Evolutionary conservation across 1,140 invertebrate species (phyloP).

Genomic region (Adoxophyes honmai): DNA sequence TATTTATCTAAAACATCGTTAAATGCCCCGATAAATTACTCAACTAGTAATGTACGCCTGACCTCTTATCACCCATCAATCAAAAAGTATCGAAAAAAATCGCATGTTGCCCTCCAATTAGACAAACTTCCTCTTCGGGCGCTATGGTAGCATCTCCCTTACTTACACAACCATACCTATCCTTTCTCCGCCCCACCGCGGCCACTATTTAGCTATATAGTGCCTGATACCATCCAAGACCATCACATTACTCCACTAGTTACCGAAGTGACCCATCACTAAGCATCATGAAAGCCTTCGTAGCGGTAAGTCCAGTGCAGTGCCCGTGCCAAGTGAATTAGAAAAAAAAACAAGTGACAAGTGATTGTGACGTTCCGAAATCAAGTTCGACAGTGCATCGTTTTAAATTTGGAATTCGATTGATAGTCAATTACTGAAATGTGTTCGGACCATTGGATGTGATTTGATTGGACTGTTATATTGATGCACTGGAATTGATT

Average conservation of each 20-base stretch:
- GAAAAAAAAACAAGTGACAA: constrained; percentile 42
- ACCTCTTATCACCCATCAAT: constrained; percentile 39
- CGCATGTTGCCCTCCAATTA: constrained; percentile 60
- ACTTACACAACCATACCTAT: constrained; percentile 60
- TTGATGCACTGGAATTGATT: constrained; percentile 32
- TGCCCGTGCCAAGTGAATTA: constrained; percentile 40
- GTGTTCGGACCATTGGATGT: constrained; percentile 7
- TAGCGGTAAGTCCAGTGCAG: constrained; percentile 68
- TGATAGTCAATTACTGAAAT: background rate
- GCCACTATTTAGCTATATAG: constrained; percentile 54
- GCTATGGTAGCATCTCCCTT: constrained; percentile 56
- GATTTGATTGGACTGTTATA: constrained; percentile 4
- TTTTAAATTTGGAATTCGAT: constrained; percentile 17
- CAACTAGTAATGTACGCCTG: constrained; percentile 18
- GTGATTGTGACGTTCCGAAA: constrained; percentile 59
- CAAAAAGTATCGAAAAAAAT: constrained; percentile 41
- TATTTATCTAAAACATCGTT: constrained; percentile 9
- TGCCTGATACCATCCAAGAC: constrained; percentile 33
- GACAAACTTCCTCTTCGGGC: constrained; percentile 52
- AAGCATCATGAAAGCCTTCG: constrained; percentile 72
- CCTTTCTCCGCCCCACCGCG: constrained; percentile 71
- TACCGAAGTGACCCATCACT: constrained; percentile 64
- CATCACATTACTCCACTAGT: constrained; percentile 61
- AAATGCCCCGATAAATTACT: constrained; percentile 4
- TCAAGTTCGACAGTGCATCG: constrained; percentile 40